Conservation (phyloP, 1,140 invertebrate species). For the Cyclargus thomasi region DNA sequence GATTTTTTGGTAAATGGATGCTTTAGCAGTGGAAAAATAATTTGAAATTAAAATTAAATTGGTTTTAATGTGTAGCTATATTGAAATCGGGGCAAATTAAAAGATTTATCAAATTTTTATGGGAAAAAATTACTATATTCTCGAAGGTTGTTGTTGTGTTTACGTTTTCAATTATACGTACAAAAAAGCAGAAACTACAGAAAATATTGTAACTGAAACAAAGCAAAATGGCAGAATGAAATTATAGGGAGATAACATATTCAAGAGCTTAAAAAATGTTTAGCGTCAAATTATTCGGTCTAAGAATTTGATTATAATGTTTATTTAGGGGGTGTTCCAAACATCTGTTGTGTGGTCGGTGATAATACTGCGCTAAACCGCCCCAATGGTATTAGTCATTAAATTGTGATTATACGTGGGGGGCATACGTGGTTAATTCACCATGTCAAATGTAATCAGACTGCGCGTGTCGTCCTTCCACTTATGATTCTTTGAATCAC, state of each 20-base stretch:
- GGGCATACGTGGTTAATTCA: conserved; percentile 4
- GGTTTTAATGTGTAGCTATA: no score
- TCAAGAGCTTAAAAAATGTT: conserved; percentile 9
- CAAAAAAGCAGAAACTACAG: no score
- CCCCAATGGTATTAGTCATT: conserved; percentile 44
- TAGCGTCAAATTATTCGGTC: conserved; percentile 7
- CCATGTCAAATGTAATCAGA: conserved; percentile 8
- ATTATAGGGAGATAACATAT: background rate
- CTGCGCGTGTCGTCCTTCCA: background rate
- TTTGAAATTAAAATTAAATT: no score
- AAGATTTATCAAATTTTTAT: no score
- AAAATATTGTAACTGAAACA: background rate
- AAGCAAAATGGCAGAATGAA: background rate
- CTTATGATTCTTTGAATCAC: background rate
- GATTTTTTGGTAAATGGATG: no score
- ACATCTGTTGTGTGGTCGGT: conserved; percentile 26
- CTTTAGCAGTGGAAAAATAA: no score
- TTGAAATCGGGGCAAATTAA: no score
- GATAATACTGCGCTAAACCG: conserved; percentile 39
- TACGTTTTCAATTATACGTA: no score
- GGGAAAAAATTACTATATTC: no score
- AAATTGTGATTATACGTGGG: conserved; percentile 35
- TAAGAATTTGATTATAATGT: conserved; percentile 7
- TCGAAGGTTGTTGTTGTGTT: no score
- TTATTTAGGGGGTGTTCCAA: conserved; percentile 27